These are phyloP conservation scores for Phataginus tetradactyla DNA, from an alignment of 2,797 vertebrate genomes.

Conservation along the genomic window DNA sequence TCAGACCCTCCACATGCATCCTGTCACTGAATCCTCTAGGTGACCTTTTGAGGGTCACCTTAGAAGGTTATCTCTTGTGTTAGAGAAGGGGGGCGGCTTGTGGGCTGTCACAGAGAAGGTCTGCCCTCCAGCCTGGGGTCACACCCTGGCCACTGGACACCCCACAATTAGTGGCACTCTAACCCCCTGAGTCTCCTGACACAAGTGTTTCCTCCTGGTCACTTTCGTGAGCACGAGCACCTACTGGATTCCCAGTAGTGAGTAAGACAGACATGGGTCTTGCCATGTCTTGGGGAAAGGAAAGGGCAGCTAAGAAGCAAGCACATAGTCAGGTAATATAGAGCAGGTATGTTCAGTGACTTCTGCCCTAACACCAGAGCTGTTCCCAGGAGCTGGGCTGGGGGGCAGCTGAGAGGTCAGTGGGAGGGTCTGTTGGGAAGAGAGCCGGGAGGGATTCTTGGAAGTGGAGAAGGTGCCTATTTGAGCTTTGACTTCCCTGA, in stretches of 20 bases:
- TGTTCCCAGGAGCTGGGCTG: not conserved
- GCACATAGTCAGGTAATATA: not conserved
- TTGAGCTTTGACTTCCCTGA: not conserved
- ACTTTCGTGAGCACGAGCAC: not conserved
- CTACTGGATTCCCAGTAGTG: not conserved
- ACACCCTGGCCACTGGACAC: not conserved
- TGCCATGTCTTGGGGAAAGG: not conserved
- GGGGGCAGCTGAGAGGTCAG: not conserved
- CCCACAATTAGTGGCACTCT: not conserved
- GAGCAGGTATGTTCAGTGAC: not conserved
- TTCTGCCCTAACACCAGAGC: not conserved
- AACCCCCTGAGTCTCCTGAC: not conserved
- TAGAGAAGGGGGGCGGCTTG: not conserved
- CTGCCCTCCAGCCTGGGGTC: not conserved
- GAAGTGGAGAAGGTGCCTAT: not conserved
- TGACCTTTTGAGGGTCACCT: not conserved
- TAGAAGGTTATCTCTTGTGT: not conserved
- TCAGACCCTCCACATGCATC: not conserved
- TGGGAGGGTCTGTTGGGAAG: not conserved
- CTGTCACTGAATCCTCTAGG: not conserved
- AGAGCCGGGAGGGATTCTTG: not conserved
- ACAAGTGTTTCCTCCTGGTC: not conserved
- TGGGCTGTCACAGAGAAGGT: not conserved
- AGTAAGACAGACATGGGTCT: not conserved
- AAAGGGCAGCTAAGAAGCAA: no score